phyloP scores from a whole-genome alignment of 2,797 vertebrate genomes.

The Hippocampus kuda region DNA sequence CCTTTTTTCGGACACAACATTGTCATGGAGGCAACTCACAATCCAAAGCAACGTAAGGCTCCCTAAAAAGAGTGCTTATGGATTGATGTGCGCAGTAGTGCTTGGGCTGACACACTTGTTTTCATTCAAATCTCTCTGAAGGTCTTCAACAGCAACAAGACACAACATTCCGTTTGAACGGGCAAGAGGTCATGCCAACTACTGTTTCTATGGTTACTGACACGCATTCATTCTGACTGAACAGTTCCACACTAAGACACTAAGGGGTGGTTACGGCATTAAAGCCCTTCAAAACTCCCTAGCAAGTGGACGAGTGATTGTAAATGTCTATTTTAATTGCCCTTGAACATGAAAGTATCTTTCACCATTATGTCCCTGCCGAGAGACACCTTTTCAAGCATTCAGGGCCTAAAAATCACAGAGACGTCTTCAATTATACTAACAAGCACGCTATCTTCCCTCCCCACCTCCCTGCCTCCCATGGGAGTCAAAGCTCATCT shows the following conservation, averaged over 20 bases:
- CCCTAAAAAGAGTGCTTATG: slow-evolving; percentile 21
- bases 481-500: slow-evolving; percentile 28
- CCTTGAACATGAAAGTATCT: background rate
- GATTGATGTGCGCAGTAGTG: background rate
- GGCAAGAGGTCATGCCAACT: background rate
- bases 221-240: background rate
- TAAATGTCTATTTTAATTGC: background rate
- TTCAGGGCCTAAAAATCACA: slow-evolving; percentile 27
- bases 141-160: slow-evolving; percentile 1
- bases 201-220: background rate
- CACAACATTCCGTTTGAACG: background rate
- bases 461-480: slow-evolving; percentile 25
- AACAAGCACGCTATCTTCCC: slow-evolving; percentile 28
- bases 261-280: background rate
- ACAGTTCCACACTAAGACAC: background rate
- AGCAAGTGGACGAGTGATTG: too few species aligned
- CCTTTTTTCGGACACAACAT: too few species aligned
- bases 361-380: slow-evolving; percentile 10
- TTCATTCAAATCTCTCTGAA: slow-evolving; percentile 16
- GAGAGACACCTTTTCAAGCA: slow-evolving; percentile 27
- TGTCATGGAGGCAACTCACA: slow-evolving; percentile 56
- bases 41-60: slow-evolving; percentile 46
- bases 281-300: background rate
- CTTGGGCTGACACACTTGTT: slow-evolving; percentile 13
- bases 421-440: slow-evolving; percentile 28